Percentiles rank a stretch among this genome's conserved stretches.
Evolutionary conservation across 2,797 vertebrate species (phyloP).

Genomic region (Nasua narica): DNA sequence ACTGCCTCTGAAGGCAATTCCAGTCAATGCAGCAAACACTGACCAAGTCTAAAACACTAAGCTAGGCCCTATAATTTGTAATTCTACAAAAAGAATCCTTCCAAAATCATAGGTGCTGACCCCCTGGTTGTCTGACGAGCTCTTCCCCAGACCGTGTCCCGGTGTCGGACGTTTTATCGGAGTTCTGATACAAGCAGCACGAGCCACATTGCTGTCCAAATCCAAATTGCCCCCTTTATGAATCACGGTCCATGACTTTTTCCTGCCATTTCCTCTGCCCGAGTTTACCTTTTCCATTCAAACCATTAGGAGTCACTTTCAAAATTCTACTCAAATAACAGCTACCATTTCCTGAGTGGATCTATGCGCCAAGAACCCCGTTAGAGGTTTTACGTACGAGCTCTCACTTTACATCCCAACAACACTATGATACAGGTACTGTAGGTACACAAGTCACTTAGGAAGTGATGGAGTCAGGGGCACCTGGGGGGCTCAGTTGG

Average conservation of each 20-base stretch:
- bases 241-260: not conserved
- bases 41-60: not conserved
- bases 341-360: not conserved
- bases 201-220: not conserved
- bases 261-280: not conserved
- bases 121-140: not conserved
- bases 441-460: not conserved
- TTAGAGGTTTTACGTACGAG: not conserved
- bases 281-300: not conserved
- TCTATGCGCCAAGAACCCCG: not conserved
- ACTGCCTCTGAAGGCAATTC: not conserved
- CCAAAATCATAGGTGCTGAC: not conserved
- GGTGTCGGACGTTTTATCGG: not conserved
- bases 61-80: not conserved
- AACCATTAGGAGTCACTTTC: not conserved
- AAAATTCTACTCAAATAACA: not conserved
- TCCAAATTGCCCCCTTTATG: not conserved
- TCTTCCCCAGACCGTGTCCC: not conserved
- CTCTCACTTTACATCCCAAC: not conserved
- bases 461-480: not conserved
- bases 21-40: not conserved
- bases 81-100: not conserved
- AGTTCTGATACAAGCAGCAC: not conserved
- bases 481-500: too few relatives aligned
- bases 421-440: not conserved